A percentile compares a stretch with the other conserved stretches of the same genome.
Evolutionary conservation across 2,888 invertebrate genomes (phyloP).

Genomic region (Heliconius ethilla): DNA sequence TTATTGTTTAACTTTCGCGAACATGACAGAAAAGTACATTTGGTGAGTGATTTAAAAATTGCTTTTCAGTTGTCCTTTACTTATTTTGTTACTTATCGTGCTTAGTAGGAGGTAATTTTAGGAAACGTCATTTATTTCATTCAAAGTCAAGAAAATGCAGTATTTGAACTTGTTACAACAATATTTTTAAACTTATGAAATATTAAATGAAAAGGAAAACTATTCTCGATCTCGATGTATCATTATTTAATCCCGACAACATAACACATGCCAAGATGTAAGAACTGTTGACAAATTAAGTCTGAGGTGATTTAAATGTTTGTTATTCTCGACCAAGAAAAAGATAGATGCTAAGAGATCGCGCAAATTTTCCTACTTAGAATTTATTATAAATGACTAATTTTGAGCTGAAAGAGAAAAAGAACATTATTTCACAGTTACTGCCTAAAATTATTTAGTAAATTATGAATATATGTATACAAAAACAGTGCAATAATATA

Average conservation of each 20-base stretch:
- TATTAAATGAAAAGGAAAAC: neutral
- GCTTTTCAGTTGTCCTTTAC: neutral
- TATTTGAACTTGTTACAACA: neutral
- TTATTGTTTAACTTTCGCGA: no score
- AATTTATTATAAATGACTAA: neutral
- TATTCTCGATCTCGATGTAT: neutral
- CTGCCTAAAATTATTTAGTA: neutral
- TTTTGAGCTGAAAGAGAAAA: neutral
- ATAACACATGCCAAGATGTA: neutral
- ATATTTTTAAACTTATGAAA: neutral
- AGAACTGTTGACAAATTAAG: conserved; percentile 11
- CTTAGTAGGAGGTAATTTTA: neutral
- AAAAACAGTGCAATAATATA: no score
- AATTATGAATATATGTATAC: neutral
- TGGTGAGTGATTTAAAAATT: neutral
- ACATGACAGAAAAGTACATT: neutral
- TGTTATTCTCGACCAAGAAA: neutral
- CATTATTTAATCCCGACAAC: neutral
- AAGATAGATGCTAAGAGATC: neutral
- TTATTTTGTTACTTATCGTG: neutral
- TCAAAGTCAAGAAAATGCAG: neutral
- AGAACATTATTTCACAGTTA: neutral
- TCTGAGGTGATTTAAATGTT: conserved; percentile 6
- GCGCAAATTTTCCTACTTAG: neutral
- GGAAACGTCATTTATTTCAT: neutral